phyloP scores from a whole-genome alignment of 2,888 invertebrate species.

The Cinara cedri region DNA sequence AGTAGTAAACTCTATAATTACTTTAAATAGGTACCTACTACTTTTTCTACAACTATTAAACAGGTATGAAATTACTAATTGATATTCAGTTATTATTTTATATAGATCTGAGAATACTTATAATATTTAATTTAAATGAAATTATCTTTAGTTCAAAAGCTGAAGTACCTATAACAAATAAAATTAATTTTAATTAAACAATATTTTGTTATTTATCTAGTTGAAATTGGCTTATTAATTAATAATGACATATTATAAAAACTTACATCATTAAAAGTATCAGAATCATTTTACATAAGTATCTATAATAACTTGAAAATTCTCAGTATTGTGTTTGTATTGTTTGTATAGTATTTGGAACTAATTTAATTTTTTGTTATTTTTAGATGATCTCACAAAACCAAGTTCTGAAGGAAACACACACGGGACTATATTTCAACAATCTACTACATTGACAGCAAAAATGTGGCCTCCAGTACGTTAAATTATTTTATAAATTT shows the following conservation, averaged over 20 bases:
- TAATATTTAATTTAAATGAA: too few species aligned
- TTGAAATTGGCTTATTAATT: too few species aligned
- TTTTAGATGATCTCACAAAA: constrained; percentile 37
- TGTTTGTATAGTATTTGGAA: neutral
- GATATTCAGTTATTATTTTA: too few species aligned
- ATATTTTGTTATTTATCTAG: too few species aligned
- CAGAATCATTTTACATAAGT: neutral
- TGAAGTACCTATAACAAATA: too few species aligned
- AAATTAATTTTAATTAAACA: too few species aligned
- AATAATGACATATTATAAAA: neutral
- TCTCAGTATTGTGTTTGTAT: neutral
- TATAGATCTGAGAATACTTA: too few species aligned
- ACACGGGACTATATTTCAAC: constrained; percentile 63
- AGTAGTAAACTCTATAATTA: too few species aligned
- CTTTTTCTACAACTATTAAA: too few species aligned
- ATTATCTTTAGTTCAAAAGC: too few species aligned
- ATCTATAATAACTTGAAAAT: neutral
- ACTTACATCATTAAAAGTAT: neutral
- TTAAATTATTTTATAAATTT: constrained; percentile 4
- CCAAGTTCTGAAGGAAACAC: constrained; percentile 30
- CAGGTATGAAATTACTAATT: too few species aligned
- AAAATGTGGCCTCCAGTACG: constrained; percentile 65
- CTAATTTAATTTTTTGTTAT: neutral
- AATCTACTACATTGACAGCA: constrained; percentile 67
- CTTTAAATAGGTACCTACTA: too few species aligned